These are phyloP conservation scores for Chaenocephalus aceratus DNA, from an alignment of 2,113 vertebrate genomes.

Conservation along the genomic window DNA sequence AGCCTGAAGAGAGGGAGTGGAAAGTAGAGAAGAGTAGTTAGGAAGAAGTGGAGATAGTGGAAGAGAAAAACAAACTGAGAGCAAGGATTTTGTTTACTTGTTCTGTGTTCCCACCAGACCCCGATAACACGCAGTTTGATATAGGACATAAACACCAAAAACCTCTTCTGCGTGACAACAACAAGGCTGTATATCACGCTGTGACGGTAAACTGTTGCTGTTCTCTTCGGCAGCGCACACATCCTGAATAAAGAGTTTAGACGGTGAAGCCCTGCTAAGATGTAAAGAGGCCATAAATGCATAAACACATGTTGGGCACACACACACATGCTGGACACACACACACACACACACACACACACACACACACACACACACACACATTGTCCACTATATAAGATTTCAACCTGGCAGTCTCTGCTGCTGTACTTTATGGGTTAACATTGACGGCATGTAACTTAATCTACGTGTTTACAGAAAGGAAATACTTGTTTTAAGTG, in stretches of 20 bases:
- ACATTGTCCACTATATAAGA: conserved; percentile 10
- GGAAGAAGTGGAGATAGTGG: conserved; percentile 16
- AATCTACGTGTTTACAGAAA: not conserved
- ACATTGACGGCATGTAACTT: not conserved
- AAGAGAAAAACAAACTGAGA: conserved; percentile 41
- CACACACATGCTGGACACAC: not conserved
- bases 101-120: conserved; percentile 68
- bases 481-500: not conserved
- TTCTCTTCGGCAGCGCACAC: conserved; percentile 15
- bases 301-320: not conserved
- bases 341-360: conserved; percentile 2
- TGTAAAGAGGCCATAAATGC: conserved; percentile 41
- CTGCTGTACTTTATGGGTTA: not conserved
- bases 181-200: conserved; percentile 39
- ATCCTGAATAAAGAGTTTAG: conserved; percentile 20
- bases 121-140: conserved; percentile 68
- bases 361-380: not conserved
- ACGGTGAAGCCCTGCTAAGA: conserved; percentile 12
- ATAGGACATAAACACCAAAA: conserved; percentile 40
- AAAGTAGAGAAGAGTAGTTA: conserved; percentile 10
- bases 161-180: conserved; percentile 20
- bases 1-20: conserved; percentile 22
- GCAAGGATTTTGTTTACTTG: conserved; percentile 62
- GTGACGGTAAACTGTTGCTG: conserved; percentile 26
- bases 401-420: conserved; percentile 4